Evolutionary conservation across 2,797 vertebrate genomes (phyloP), one percentile per base, ranked within the genome.

Genomic region (Sebastes glaucus): DNA sequence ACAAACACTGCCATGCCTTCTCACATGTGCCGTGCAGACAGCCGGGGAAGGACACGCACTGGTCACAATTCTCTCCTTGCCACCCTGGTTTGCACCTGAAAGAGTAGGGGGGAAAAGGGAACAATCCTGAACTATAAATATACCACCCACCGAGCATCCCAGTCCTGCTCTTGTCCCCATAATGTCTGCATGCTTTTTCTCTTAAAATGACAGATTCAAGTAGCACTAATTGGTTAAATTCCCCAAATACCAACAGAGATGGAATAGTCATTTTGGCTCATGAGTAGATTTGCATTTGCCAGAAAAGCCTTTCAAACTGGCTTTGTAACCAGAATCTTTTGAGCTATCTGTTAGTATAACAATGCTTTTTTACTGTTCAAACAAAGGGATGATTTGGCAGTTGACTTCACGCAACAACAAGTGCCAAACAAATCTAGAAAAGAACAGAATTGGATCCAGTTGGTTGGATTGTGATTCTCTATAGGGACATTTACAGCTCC

Each of bases 81-180:
- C 98, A 99, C 30, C 98, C 98, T 7, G 97, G 91, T 57, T 96
- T 97, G 87, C 98, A 99, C 91, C 98, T 99, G 92, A 61, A 90
- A 14, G 35, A 14, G 35, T 3, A 1, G n/a, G 55, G 18, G 16
- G 13, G 13, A 5, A 38, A 56, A 11, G 68, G 59, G 52, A 72
- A 32, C 53, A 81, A 63, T 20, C 46, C 52, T 55, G 27, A 64
- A 53, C 82, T 88, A 87, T 82, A 82, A 88, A 83, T 86, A 86
- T 1, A 80, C 62, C 86, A 72, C 70, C 77, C 62, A 81, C 65
- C 69, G 49, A 61, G 65, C 65, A 13, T 46, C 13, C 13, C 57
- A 59, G 52, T 5, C 13, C 38, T 57, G 66, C 55, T 73, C 20
- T 8, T 65, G 67, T 75, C 77, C 23, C 18, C 25, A 25, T 49